Evolutionary conservation across 2,113 vertebrate genomes (phyloP), one percentile per base, ranked within the genome.

Genomic region (Heliornis fulica): DNA sequence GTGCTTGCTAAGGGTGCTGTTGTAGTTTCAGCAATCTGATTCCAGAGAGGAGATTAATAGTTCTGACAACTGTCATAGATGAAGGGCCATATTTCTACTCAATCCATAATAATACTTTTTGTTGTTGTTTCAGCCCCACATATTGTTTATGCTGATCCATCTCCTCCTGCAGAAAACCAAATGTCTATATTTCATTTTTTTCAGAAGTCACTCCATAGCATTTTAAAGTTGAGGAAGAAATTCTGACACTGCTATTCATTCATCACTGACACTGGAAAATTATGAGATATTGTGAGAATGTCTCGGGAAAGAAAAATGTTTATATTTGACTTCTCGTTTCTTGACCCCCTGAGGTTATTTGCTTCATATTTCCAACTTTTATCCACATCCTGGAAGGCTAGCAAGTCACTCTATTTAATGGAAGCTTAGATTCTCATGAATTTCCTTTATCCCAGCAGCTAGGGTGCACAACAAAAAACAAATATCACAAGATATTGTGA

Each of bases 271-370:
- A 60, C 14, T 38, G 72, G 32, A 91, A 95, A 95, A 92, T 60
- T n/a, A 86, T 60, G 71, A 94, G 79, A 59, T 61, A 88, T 90
- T 71, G 78, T 36, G 29, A 91, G 75, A 90, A 43, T 46, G 70
- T 63, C 59, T 91, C 63, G 63, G 77, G 87, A 97, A 96, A 95
- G 82, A 92, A 90, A 95, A 96, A 88, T 84, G 64, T 94, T 96
- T 94, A 54, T 66, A 56, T 94, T 90, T 83, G 51, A 51, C 48
- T 87, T 89, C 57, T 84, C 0, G 0, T 79, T 95, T 87, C 74
- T 87, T 93, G 76, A 96, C 69, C 90, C 40, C 63, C n/a, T 81
- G 43, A 86, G 93, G 83, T 94, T 94, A 92, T 88, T 92, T 90
- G 22, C 72, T 94, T 87, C 72, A 61, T 83, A 92, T 93, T 95